Evolutionary conservation across 1,140 invertebrate species (phyloP), one percentile per base, ranked within the genome.

Genomic region (Cydia splendana): DNA sequence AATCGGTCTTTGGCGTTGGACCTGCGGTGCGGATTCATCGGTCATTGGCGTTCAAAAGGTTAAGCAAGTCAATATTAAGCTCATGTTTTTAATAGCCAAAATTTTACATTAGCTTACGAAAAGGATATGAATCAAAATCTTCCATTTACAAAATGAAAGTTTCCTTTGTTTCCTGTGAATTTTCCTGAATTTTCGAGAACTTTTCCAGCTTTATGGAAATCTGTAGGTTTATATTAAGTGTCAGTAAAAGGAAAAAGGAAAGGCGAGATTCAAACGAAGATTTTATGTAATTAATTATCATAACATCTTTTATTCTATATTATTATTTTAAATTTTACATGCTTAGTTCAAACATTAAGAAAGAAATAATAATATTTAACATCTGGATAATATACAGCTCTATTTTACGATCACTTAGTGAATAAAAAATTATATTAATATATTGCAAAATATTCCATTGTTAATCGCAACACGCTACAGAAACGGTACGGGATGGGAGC

Each of bases 301-400:
- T 93, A 93, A 93, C 91, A 93, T 91, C 90, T 93, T 92, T 93
- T 93, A 93, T 93, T 93, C 89, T 93, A 91, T 93, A 93, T 91
- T 93, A 91, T 91, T 92, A 91, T 91, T 90, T 91, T 91, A 89
- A 92, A 93, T 93, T 92, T 93, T 93, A 93, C 90, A 92, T 93
- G 90, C 89, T 93, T 93, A 93, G 85, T 89, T 91, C 85, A 93
- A 93, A 93, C 91, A 91, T 93, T 91, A 90, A 90, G 89, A 89
- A 88, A 87, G 85, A 93, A 91, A 91, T 90, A 93, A 91, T 89
- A 91, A 93, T 91, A 91, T 91, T 91, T 90, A 91, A 93, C 91
- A 93, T 91, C 87, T 91, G 89, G 83, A 91, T 92, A 93, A 91
- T 91, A 93, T 91, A 93, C 90, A 93, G 86, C 85, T 89, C 85